Percentiles rank a stretch among this genome's conserved stretches.
phyloP scores from a whole-genome alignment of 2,888 invertebrate species.

The Eristalinus aeneus region DNA sequence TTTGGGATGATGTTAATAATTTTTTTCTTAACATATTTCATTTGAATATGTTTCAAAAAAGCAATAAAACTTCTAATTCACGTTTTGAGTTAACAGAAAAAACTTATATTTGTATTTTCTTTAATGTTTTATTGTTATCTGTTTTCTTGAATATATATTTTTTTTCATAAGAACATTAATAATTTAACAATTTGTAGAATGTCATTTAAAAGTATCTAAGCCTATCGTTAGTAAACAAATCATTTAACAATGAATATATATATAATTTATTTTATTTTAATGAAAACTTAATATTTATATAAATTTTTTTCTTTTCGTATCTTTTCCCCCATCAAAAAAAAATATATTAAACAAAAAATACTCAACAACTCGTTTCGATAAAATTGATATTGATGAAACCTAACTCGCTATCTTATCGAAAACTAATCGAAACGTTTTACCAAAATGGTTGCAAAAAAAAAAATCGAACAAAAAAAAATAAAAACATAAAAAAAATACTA shows the following conservation, averaged over 20 bases:
- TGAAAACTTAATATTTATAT: constrained; percentile 61
- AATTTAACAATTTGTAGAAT: constrained; percentile 17
- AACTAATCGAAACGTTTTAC: constrained; percentile 58
- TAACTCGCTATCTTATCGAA: constrained; percentile 57
- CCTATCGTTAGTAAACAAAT: constrained; percentile 46
- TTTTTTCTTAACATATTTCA: constrained; percentile 31
- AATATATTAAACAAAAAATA: constrained; percentile 66
- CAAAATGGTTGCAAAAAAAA: constrained; percentile 14
- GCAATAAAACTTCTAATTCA: background rate
- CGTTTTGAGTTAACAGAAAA: background rate
- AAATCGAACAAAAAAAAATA: constrained; percentile 4
- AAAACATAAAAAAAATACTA: constrained; percentile 47
- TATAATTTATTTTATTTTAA: constrained; percentile 30
- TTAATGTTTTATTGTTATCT: constrained; percentile 36
- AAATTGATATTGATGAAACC: constrained; percentile 27
- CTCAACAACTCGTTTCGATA: constrained; percentile 72
- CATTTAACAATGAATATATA: constrained; percentile 14
- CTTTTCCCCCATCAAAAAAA: constrained; percentile 68
- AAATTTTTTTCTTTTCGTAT: constrained; percentile 65
- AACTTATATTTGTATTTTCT: constrained; percentile 28
- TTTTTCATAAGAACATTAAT: constrained; percentile 24
- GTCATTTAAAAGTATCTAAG: constrained; percentile 53
- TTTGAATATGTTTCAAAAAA: constrained; percentile 15
- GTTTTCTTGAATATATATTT: constrained; percentile 60
- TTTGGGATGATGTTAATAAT: constrained; percentile 67